Evolutionary conservation across 2,113 vertebrate genomes (phyloP).

Genomic region (Damaliscus lunatus): DNA sequence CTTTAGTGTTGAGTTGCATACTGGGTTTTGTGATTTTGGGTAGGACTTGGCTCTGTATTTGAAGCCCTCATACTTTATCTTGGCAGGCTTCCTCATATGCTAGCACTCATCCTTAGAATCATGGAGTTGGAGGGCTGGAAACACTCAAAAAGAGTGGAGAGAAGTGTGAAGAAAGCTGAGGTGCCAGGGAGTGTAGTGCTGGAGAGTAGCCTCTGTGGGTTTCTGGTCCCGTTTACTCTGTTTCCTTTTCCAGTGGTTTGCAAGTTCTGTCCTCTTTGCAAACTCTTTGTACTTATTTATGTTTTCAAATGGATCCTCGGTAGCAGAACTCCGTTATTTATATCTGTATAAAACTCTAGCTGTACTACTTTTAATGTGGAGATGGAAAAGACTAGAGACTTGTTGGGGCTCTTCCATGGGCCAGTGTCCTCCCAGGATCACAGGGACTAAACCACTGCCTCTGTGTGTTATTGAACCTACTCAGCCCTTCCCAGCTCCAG

Average conservation of each 20-base stretch:
- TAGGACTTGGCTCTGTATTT: neutral
- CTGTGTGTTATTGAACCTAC: rapidly evolving
- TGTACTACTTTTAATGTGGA: neutral
- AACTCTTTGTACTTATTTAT: neutral
- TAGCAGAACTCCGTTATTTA: neutral
- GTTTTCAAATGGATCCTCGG: neutral
- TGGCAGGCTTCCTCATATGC: neutral
- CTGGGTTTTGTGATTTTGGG: neutral
- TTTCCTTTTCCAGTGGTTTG: neutral
- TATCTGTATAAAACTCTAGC: neutral
- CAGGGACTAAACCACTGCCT: neutral
- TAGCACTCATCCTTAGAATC: neutral
- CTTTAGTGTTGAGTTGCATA: neutral
- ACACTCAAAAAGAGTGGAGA: neutral
- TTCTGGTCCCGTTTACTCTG: neutral
- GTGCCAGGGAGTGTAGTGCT: neutral
- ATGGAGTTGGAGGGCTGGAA: neutral
- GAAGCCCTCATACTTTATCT: neutral
- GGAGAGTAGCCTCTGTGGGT: neutral
- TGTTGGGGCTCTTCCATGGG: neutral
- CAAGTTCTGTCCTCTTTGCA: neutral
- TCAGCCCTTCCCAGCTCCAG: neutral
- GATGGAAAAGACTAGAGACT: neutral
- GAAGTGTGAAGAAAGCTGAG: neutral
- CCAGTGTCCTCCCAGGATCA: neutral